A percentile compares a stretch with the other conserved stretches of the same genome.
Conservation (phyloP, 2,797 vertebrate species). For the Pantherophis vulpinus region DNA sequence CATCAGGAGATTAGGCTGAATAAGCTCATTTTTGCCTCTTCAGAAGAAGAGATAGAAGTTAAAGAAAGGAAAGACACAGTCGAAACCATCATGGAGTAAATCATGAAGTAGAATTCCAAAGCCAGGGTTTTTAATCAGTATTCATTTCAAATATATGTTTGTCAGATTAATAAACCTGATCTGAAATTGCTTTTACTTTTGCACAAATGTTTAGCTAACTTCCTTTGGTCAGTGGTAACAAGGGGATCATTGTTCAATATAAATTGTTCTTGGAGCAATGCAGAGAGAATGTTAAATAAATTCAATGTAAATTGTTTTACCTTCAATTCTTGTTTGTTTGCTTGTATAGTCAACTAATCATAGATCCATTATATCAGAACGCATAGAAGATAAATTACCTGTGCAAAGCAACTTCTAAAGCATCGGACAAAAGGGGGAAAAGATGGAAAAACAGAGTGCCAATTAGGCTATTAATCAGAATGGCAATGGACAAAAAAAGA, state of each 20-base stretch:
- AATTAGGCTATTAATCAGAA: constrained; percentile 68
- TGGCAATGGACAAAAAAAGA: constrained; percentile 56
- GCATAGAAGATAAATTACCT: constrained; percentile 58
- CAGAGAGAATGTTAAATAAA: background rate
- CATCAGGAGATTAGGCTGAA: background rate
- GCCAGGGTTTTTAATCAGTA: background rate
- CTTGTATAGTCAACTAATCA: constrained; percentile 38
- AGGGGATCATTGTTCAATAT: background rate
- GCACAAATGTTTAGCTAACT: background rate
- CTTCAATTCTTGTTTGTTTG: background rate
- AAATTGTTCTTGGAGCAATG: background rate
- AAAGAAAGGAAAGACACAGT: background rate
- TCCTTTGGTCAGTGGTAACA: background rate
- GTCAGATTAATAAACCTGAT: background rate
- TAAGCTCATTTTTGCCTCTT: background rate
- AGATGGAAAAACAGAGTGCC: constrained; percentile 32
- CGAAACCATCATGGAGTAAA: background rate
- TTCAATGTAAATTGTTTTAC: background rate
- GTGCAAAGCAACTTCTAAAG: constrained; percentile 43
- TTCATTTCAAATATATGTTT: background rate
- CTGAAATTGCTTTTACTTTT: background rate
- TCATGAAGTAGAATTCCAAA: background rate
- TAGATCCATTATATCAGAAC: constrained; percentile 52
- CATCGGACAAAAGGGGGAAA: constrained; percentile 46
- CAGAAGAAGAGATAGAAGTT: background rate